Evolutionary conservation across 1,140 invertebrate genomes (phyloP), one percentile per base, ranked within the genome.

Genomic region (Halictus rubicundus): DNA sequence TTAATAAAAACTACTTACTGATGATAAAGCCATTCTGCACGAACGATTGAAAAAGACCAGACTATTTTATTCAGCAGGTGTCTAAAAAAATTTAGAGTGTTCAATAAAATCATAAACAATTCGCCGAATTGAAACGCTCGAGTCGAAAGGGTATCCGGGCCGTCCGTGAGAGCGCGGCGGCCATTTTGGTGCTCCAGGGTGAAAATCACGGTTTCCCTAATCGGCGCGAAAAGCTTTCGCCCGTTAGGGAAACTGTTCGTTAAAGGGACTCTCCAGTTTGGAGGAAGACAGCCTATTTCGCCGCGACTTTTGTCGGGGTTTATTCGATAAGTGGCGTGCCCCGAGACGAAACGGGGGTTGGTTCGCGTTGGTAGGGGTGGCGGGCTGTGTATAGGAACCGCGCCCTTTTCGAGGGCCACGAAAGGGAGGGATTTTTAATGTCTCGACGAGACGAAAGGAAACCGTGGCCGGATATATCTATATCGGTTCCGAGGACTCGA

Each of bases 351-450:
- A 32, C 32, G 25, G 7, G n/a, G 25, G 27, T 52, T 52, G 19
- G 19, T n/a, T 6, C 19, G n/a, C n/a, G n/a, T n/a, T n/a, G n/a
- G n/a, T n/a, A n/a, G n/a, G n/a, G n/a, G n/a, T n/a, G n/a, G n/a
- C n/a, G n/a, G n/a, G 21, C 16, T 25, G 57, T 32, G 19, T 52
- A 64, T 61, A 42, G 52, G 73, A 52, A 76, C 63, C 79, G 75
- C 75, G 59, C 80, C 73, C 70, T 72, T 71, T 73, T 86, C 66
- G 68, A 74, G 70, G 12, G 39, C 60, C 70, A 81, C 46, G 49
- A n/a, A 64, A 61, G 61, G 63, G 72, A 73, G 68, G 80, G 71
- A 85, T 85, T 86, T 86, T 86, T 85, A 86, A 85, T 82, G 80
- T 86, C 68, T 82, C 74, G 71, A 63, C 83, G 83, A 86, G 80